Conservation (phyloP, 1,140 invertebrate genomes). For the Aphidius ervi region DNA sequence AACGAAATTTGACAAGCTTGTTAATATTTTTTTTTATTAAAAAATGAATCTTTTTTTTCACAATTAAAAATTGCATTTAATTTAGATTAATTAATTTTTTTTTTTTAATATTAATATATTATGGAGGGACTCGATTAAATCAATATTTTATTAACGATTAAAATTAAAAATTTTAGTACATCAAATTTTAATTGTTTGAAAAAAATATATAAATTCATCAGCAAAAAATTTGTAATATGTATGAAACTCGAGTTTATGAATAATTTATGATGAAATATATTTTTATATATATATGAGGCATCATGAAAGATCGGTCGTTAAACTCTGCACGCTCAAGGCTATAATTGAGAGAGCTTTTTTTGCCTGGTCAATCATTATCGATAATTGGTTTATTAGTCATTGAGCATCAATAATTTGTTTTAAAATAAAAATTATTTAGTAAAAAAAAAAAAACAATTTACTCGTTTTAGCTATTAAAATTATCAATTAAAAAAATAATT, state of each 20-base stretch:
- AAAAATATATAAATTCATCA: background rate
- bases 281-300: slow-evolving; percentile 8
- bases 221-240: background rate
- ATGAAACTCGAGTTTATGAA: slow-evolving; percentile 5
- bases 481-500: background rate
- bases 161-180: no score
- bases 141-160: no score
- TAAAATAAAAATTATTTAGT: slow-evolving; percentile 7
- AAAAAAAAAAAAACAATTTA: slow-evolving; percentile 12
- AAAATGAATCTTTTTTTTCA: no score
- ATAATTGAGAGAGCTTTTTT: slow-evolving; percentile 22
- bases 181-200: no score
- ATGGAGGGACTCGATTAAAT: no score
- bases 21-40: no score
- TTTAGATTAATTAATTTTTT: no score
- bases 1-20: no score
- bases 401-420: slow-evolving; percentile 19
- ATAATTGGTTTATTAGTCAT: slow-evolving; percentile 27
- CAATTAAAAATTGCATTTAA: no score
- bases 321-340: slow-evolving; percentile 8
- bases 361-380: slow-evolving; percentile 23
- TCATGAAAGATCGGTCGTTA: slow-evolving; percentile 22
- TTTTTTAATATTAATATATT: no score
- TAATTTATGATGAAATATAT: slow-evolving; percentile 12
- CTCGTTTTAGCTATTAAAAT: background rate